A percentile compares a stretch with the other conserved stretches of the same genome.
These are phyloP conservation scores for Pristionchus mayeri DNA, from an alignment of 2,888 invertebrate genomes.

Conservation along the genomic window DNA sequence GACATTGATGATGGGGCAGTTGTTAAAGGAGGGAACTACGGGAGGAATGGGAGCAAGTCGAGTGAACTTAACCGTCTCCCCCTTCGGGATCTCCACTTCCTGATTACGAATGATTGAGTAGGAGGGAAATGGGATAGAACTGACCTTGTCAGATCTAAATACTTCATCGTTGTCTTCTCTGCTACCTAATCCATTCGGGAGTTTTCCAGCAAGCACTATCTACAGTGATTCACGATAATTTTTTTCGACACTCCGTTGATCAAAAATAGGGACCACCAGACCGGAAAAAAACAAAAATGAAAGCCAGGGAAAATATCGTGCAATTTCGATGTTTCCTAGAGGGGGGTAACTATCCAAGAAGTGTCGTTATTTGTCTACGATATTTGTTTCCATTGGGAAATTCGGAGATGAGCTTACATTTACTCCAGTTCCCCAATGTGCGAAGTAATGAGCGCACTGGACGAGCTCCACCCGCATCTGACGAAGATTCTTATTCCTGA, in stretches of 20 bases:
- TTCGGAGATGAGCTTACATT: neutral
- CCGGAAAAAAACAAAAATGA: too few relatives aligned
- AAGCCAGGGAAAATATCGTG: too few relatives aligned
- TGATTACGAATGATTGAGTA: conserved; percentile 3
- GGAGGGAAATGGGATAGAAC: neutral
- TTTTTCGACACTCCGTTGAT: too few relatives aligned
- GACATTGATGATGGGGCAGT: conserved; percentile 60
- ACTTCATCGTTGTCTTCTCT: conserved; percentile 1
- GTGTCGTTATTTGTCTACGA: too few relatives aligned
- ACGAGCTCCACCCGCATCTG: conserved; percentile 45
- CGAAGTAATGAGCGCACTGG: conserved; percentile 34
- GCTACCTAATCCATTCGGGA: too few relatives aligned
- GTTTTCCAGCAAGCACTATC: too few relatives aligned
- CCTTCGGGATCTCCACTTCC: conserved; percentile 43
- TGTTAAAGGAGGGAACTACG: conserved; percentile 57
- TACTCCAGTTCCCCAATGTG: conserved; percentile 28
- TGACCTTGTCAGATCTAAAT: conserved; percentile 6
- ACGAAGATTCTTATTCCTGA: too few relatives aligned
- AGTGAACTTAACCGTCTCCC: neutral
- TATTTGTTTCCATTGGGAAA: neutral
- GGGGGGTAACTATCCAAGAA: too few relatives aligned
- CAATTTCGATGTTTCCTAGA: too few relatives aligned
- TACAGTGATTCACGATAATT: too few relatives aligned
- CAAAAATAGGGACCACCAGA: too few relatives aligned
- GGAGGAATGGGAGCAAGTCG: conserved; percentile 55